Conservation (phyloP, 2,113 vertebrate species). For the Trogon surrucura region DNA sequence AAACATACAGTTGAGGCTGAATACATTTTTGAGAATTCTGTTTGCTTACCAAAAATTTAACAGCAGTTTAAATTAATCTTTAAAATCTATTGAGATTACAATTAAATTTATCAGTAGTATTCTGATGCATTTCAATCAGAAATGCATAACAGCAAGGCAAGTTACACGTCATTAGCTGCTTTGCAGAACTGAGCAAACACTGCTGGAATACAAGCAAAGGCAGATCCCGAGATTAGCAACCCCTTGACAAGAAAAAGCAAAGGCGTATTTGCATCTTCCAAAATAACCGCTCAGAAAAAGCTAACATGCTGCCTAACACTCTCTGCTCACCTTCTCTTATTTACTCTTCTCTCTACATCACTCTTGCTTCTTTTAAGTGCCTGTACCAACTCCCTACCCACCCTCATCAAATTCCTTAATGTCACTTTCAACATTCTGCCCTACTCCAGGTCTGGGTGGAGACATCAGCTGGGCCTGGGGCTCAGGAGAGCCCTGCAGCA, state of each 20-base stretch:
- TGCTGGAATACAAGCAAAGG: not conserved
- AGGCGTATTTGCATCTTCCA: not conserved
- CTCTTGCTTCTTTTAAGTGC: not conserved
- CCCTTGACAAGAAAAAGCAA: not conserved
- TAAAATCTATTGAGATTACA: not conserved
- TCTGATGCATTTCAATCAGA: not conserved
- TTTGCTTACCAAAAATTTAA: not conserved
- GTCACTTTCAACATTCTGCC: not conserved
- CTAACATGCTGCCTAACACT: not conserved
- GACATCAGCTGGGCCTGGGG: not conserved
- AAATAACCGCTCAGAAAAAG: not conserved
- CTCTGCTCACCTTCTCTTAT: not conserved
- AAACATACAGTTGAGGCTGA: not conserved
- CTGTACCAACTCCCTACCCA: not conserved
- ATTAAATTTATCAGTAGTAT: not conserved
- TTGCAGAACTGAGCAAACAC: not conserved
- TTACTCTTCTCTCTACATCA: not conserved
- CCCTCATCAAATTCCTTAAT: not conserved
- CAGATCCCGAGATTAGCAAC: not conserved
- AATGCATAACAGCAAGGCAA: not conserved
- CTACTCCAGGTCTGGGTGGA: not conserved
- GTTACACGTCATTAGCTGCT: not conserved
- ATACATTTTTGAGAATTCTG: not conserved
- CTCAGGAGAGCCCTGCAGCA: fast-evolving
- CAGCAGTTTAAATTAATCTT: not conserved